Base-by-base conservation (phyloP, 1,140 invertebrate genomes). In the Drosophila burlai region DNA sequence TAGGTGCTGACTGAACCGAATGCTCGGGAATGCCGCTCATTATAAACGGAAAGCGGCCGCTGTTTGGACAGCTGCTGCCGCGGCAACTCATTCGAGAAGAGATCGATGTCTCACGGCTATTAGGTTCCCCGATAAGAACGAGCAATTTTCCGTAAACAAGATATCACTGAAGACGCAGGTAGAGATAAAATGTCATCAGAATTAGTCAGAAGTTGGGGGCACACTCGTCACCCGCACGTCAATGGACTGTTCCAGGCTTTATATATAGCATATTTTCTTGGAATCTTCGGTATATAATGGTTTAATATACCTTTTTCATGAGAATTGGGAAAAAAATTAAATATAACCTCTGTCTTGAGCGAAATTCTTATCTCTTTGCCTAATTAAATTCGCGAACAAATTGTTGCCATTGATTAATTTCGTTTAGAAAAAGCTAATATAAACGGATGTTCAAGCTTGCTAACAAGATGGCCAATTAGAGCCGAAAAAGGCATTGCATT, bases 401-500 rank as follows among this genome's bases (percentile, higher is more conserved):
- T 31, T 24, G 11, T 21, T 21, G 11, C 13, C 16, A 16, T 38
- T 55, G 36, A 24, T 40, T 40, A 38, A 24, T 24, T 38, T 36
- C 24, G 18, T 31, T 16, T n/a, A n/a, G 18, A 31, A n/a, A 42
- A 24, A 15, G 4, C 10, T 4, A 34, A 24, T n/a, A 10, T 16
- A 38, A 57, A 3, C n/a, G 10, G n/a, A 34, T 16, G 11, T 43
- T 26, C 6, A 9, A n/a, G 21, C n/a, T 34, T 24, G 40, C 8
- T 67, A 31, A 64, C 34, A 42, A 38, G 64, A 62, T 47, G 62
- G 42, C 68, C 60, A 78, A 83, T 83, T 82, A 79, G 47, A 50
- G 42, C 42, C 8, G 26, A 58, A 68, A 62, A 78, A 80, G 58
- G 60, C 68, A 69, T 82, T 75, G 29, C 21, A 68, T 82, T 78